These are phyloP conservation scores for Phaenicophaeus curvirostris DNA, from an alignment of 2,797 vertebrate genomes.

Conservation along the genomic window DNA sequence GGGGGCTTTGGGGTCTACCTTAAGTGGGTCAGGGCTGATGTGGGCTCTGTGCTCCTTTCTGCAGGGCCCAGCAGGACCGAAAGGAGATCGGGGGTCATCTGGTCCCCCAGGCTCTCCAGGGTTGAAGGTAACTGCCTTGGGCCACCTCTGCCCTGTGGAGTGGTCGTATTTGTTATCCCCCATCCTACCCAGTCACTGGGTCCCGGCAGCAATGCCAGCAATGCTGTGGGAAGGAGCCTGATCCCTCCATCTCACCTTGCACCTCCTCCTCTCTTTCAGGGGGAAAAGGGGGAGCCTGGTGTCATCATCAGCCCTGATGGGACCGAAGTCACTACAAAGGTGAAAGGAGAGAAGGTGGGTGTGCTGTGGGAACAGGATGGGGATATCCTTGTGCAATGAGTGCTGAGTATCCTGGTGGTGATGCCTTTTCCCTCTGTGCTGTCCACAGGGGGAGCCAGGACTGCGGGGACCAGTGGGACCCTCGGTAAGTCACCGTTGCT, in stretches of 20 bases:
- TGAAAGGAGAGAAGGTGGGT: slow-evolving; percentile 78
- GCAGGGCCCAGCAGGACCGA: slow-evolving; percentile 88
- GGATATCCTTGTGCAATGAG: accelerated
- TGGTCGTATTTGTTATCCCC: not conserved
- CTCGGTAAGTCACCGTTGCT: slow-evolving; percentile 19
- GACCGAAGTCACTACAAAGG: not conserved
- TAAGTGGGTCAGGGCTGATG: accelerated
- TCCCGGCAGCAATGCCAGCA: not conserved
- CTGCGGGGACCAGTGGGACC: slow-evolving; percentile 64
- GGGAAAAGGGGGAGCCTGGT: slow-evolving; percentile 92
- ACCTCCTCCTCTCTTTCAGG: slow-evolving; percentile 73
- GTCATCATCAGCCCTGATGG: slow-evolving; percentile 84
- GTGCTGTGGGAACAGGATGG: accelerated
- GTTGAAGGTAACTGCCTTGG: slow-evolving; percentile 80
- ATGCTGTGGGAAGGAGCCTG: no score
- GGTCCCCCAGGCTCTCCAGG: slow-evolving; percentile 81
- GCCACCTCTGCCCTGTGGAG: not conserved
- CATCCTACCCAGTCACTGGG: no score
- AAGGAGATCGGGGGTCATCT: slow-evolving; percentile 85
- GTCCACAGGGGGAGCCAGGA: slow-evolving; percentile 72
- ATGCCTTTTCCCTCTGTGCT: not conserved
- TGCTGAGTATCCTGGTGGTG: not conserved
- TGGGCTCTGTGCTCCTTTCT: not conserved
- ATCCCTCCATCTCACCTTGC: not conserved
- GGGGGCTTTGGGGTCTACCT: not conserved